phyloP scores from a whole-genome alignment of 2,113 vertebrate genomes.

The Ptilonorhynchus violaceus region DNA sequence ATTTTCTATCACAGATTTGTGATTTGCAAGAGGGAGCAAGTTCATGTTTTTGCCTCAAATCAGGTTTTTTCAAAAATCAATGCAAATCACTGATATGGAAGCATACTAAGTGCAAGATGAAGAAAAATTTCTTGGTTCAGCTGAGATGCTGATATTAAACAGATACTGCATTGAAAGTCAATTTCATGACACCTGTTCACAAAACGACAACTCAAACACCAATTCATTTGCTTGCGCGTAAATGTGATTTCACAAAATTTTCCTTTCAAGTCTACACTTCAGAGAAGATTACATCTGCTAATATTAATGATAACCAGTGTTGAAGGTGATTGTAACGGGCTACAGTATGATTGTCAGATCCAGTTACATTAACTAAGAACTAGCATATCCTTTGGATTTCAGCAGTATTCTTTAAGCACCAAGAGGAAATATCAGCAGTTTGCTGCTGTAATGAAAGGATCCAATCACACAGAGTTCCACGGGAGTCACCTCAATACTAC shows the following conservation, averaged over 20 bases:
- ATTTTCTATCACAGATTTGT: neutral
- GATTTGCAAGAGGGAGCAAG: neutral
- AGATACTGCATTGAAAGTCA: neutral
- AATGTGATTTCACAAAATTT: neutral
- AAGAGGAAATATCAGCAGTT: neutral
- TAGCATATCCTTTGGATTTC: neutral
- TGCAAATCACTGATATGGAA: neutral
- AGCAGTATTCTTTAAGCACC: neutral
- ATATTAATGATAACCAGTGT: neutral
- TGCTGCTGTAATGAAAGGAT: neutral
- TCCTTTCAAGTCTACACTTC: neutral
- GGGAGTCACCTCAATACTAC: neutral
- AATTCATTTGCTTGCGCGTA: neutral
- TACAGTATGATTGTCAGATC: neutral
- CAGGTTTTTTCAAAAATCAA: neutral
- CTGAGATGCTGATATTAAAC: neutral
- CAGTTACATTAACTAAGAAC: neutral
- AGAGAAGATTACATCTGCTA: neutral
- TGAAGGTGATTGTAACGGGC: neutral
- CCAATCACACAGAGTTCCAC: neutral
- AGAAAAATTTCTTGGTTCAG: neutral
- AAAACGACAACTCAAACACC: neutral
- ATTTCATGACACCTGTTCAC: neutral
- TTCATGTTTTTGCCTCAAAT: accelerated
- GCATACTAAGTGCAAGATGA: neutral